Base-by-base conservation (phyloP, 2,888 invertebrate species). In the Epinotia brunnichana region DNA sequence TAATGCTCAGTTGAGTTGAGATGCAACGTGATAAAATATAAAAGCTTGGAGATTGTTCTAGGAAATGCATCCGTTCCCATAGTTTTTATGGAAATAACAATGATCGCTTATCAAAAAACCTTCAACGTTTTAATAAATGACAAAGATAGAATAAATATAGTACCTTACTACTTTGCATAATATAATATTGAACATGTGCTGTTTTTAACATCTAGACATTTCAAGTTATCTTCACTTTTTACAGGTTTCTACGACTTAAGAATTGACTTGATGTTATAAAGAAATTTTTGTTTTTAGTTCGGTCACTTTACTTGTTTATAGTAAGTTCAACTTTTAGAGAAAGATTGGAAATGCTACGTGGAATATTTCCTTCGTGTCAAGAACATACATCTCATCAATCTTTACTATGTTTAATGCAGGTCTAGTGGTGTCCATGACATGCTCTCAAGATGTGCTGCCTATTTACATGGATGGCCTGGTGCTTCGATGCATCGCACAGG, bases 371-470 rank as follows among this genome's bases (percentile, higher is more conserved):
- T 41, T 44, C 44, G 15, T 13, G 1, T 13, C 4, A 44, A 44
- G 44, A 44, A 44, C 44, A 15, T 44, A 44, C 15, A 7, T 29
- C 35, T 35, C n/a, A 35, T 35, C 35, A 48, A 15, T n/a, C 1
- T n/a, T n/a, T 48, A 7, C 7, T 35, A 35, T 48, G n/a, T 48
- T 48, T 48, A 5, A n/a, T 48, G 48, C 70, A 74, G 73, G 68
- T 69, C 21, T 56, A 67, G 56, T 57, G 15, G 51, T 44, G 62
- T 44, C n/a, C 63, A 24, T 24, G 69, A 48, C 51, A 73, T 59
- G 53, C 59, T 64, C 56, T 62, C 74, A 84, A 41, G 75, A 91
- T 91, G 91, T 91, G 91, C 77, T 91, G 90, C 75, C 84, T 91
- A 74, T 91, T 91, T 76, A 90, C 90, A 11, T 66, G 66, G 66